Evolutionary conservation across 2,888 invertebrate genomes (phyloP).

Genomic region (Sussaba pulchella): DNA sequence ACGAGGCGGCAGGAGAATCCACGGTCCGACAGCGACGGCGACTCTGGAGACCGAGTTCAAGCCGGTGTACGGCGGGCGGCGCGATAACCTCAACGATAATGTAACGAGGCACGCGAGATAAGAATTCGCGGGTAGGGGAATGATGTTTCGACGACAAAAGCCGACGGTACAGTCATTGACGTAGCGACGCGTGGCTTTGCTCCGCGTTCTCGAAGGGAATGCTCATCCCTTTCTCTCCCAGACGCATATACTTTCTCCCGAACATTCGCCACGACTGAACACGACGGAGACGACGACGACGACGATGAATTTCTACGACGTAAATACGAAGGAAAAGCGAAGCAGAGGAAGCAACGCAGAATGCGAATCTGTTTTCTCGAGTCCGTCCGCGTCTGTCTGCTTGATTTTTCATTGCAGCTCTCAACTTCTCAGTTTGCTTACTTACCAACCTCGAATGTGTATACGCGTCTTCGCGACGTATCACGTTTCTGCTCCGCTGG

Average conservation of each 20-base stretch:
- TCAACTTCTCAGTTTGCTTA: slow-evolving; percentile 56
- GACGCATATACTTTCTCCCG: slow-evolving; percentile 24
- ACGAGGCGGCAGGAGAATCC: slow-evolving; percentile 49
- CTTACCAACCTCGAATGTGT: slow-evolving; percentile 46
- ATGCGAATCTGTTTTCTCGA: slow-evolving; percentile 36
- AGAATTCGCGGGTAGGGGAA: slow-evolving; percentile 65
- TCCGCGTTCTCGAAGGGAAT: slow-evolving; percentile 20
- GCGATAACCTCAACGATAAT: slow-evolving; percentile 79
- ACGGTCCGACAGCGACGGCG: slow-evolving; percentile 51
- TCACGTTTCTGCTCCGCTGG: slow-evolving; percentile 61
- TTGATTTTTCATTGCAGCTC: slow-evolving; percentile 64
- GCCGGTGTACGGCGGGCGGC: slow-evolving; percentile 66
- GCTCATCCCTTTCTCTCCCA: slow-evolving; percentile 10
- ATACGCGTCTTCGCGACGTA: slow-evolving; percentile 48
- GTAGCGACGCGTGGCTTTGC: slow-evolving; percentile 19
- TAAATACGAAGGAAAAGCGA: slow-evolving; percentile 15
- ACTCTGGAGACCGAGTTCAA: slow-evolving; percentile 62
- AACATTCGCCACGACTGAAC: slow-evolving; percentile 32
- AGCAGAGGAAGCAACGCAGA: slow-evolving; percentile 21
- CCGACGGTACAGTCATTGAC: slow-evolving; percentile 61
- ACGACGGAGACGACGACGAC: slow-evolving; percentile 30
- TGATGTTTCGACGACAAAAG: slow-evolving; percentile 55
- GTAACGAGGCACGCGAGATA: slow-evolving; percentile 77
- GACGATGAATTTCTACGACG: slow-evolving; percentile 36
- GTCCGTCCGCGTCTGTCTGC: slow-evolving; percentile 45